Conservation (phyloP, 2,797 vertebrate species). For the Cirrhinus molitorella region DNA sequence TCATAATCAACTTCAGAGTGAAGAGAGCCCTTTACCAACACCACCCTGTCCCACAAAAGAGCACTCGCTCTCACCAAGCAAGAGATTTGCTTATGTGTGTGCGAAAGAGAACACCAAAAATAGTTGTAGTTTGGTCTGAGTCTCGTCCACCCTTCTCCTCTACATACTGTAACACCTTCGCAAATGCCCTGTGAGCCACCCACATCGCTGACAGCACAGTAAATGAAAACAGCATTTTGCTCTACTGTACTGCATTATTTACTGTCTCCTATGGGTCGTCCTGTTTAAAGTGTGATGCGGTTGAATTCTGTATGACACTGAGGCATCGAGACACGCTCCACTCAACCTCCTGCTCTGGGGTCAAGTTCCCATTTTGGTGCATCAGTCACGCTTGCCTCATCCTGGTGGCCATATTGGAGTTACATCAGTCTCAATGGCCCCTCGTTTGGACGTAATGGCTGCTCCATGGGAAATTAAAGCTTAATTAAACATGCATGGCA, state of each 20-base stretch:
- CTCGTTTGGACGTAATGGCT: constrained; percentile 39
- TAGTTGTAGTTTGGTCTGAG: background rate
- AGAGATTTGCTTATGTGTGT: constrained; percentile 25
- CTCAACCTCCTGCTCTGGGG: constrained; percentile 37
- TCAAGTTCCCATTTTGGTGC: constrained; percentile 39
- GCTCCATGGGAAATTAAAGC: constrained; percentile 58
- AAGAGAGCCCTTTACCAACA: constrained; percentile 57
- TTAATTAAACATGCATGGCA: constrained; percentile 60
- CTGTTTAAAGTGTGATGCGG: constrained; percentile 33
- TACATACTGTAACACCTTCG: background rate
- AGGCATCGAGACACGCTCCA: background rate
- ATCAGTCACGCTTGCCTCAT: constrained; percentile 44
- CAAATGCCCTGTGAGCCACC: background rate
- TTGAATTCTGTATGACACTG: constrained; percentile 32
- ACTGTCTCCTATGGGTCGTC: constrained; percentile 13
- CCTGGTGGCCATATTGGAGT: constrained; percentile 28
- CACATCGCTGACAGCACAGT: constrained; percentile 16
- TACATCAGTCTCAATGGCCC: constrained; percentile 25
- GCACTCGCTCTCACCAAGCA: constrained; percentile 26
- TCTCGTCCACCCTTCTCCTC: background rate
- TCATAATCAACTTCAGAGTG: constrained; percentile 70
- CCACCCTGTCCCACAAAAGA: constrained; percentile 36
- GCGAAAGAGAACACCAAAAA: background rate
- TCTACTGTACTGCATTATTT: constrained; percentile 45
- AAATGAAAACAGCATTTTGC: constrained; percentile 37